Percentiles rank a stretch among this genome's conserved stretches.
Conservation (phyloP, 2,888 invertebrate species). For the Drepana falcataria region DNA sequence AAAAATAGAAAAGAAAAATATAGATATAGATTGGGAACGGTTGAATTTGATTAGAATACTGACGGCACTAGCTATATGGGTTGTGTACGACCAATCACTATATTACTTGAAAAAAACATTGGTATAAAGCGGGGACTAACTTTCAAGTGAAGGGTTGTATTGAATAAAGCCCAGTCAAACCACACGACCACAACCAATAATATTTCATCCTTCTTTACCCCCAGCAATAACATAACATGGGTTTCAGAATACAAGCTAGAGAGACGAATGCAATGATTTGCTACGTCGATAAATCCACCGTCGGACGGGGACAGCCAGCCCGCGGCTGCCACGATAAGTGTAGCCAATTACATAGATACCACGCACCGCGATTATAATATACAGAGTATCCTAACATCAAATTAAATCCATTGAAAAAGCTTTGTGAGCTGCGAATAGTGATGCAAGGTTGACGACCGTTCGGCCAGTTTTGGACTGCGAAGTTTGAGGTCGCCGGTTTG, state of each 20-base stretch:
- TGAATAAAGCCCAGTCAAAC: no score
- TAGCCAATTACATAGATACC: slow-evolving; percentile 69
- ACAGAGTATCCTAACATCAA: slow-evolving; percentile 37
- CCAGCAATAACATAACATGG: slow-evolving; percentile 5
- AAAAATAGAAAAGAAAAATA: no score
- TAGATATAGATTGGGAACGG: no score
- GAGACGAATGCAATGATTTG: slow-evolving; percentile 66
- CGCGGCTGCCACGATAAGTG: slow-evolving; percentile 64
- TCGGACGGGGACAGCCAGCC: slow-evolving; percentile 58
- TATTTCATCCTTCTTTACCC: background rate
- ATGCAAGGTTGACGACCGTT: background rate
- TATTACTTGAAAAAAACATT: no score
- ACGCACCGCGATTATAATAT: slow-evolving; percentile 46
- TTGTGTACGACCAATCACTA: no score
- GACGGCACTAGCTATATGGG: no score
- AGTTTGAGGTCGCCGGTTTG: background rate
- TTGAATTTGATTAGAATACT: no score
- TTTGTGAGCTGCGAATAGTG: background rate
- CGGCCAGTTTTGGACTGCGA: no score
- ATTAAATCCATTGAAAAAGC: slow-evolving; percentile 23
- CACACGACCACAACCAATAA: background rate
- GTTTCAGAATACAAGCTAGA: slow-evolving; percentile 25
- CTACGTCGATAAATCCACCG: slow-evolving; percentile 57
- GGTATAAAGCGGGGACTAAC: no score
- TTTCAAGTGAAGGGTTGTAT: no score